phyloP scores from a whole-genome alignment of 2,888 invertebrate species.

The Shargacucullia verbasci region DNA sequence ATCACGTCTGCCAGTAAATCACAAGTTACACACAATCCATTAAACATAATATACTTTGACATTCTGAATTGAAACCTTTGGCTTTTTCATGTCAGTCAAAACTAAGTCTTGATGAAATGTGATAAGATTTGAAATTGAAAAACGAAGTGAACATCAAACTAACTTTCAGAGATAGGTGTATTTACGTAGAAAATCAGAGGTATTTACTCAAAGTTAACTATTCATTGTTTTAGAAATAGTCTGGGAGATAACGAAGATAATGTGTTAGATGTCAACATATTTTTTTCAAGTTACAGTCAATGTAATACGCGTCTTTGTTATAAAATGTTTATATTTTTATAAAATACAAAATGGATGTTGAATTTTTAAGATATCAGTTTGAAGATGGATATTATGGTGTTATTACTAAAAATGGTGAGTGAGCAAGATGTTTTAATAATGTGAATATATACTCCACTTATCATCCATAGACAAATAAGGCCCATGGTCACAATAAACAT shows the following conservation, averaged over 20 bases:
- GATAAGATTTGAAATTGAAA: constrained; percentile 9
- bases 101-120: neutral
- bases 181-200: constrained; percentile 46
- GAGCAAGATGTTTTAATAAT: too few relatives aligned
- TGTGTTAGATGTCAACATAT: constrained; percentile 41
- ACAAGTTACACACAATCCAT: constrained; percentile 37
- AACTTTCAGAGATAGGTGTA: constrained; percentile 46
- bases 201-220: constrained; percentile 46
- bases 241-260: constrained; percentile 47
- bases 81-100: constrained; percentile 1
- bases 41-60: constrained; percentile 32
- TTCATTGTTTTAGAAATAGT: constrained; percentile 53
- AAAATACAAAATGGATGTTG: constrained; percentile 72
- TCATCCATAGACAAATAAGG: too few relatives aligned
- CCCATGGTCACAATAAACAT: too few relatives aligned
- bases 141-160: neutral
- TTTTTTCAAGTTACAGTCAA: constrained; percentile 47
- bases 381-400: constrained; percentile 77
- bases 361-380: constrained; percentile 75
- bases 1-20: constrained; percentile 44
- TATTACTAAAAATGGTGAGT: constrained; percentile 76
- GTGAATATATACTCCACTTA: too few relatives aligned
- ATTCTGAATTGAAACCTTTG: constrained; percentile 25
- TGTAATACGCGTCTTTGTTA: constrained; percentile 18
- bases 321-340: constrained; percentile 38